These are phyloP conservation scores for Parochlus steinenii DNA, from an alignment of 2,888 invertebrate species.

Conservation along the genomic window DNA sequence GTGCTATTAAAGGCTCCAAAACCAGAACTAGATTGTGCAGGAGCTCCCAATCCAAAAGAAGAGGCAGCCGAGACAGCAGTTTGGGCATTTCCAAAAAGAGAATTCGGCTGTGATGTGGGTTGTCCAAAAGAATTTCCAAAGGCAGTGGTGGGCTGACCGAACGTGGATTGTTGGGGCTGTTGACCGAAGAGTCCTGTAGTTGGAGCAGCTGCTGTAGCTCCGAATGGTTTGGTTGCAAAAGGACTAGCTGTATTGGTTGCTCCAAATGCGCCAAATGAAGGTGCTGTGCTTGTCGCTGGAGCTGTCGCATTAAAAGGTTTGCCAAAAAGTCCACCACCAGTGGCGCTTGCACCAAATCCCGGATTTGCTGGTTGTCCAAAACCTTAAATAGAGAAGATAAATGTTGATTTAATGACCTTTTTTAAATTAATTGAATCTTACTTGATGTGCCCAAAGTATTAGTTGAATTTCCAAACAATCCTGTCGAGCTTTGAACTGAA, in stretches of 20 bases:
- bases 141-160: conserved; percentile 31
- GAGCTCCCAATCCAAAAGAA: conserved; percentile 19
- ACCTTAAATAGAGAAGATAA: conserved; percentile 20
- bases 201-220: conserved; percentile 20
- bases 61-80: conserved; percentile 32
- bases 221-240: conserved; percentile 27
- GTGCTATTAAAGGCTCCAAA: conserved; percentile 39
- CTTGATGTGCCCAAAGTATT: conserved; percentile 25
- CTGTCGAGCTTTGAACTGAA: conserved; percentile 31
- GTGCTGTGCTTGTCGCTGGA: conserved; percentile 20
- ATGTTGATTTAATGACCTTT: conserved; percentile 17
- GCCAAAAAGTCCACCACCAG: conserved; percentile 45
- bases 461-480: conserved; percentile 27
- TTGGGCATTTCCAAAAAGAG: conserved; percentile 33
- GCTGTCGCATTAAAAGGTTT: conserved; percentile 38
- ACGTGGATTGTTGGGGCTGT: conserved; percentile 24
- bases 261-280: conserved; percentile 30
- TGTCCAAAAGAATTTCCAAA: conserved; percentile 27
- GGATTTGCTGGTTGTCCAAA: conserved; percentile 35
- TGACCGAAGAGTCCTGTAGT: conserved; percentile 26
- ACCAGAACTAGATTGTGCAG: conserved; percentile 26
- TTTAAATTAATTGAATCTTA: conserved; percentile 15
- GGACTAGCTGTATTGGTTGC: conserved; percentile 31
- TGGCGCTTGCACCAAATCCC: conserved; percentile 31
- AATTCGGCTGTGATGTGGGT: conserved; percentile 13